phyloP scores from a whole-genome alignment of 2,888 invertebrate species.

The Esperia sulphurella region DNA sequence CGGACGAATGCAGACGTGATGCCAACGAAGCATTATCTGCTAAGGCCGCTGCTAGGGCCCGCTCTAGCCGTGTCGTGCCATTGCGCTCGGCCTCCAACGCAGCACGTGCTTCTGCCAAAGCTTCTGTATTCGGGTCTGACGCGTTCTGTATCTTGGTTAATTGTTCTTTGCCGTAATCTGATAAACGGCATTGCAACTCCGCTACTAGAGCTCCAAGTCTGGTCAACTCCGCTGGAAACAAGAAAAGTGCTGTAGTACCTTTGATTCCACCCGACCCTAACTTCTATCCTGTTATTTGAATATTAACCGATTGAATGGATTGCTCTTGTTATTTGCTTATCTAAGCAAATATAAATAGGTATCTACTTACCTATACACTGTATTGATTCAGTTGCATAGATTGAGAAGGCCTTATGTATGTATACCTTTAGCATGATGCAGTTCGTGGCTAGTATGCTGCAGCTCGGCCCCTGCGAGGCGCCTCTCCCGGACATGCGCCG shows the following conservation, averaged over 20 bases:
- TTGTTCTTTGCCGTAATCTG: constrained; percentile 16
- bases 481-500: constrained; percentile 63
- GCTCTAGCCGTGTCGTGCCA: constrained; percentile 49
- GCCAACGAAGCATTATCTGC: constrained; percentile 57
- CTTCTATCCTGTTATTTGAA: too few species aligned
- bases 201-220: constrained; percentile 44
- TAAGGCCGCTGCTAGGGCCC: constrained; percentile 53
- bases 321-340: too few species aligned
- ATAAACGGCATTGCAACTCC: constrained; percentile 42
- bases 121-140: constrained; percentile 33
- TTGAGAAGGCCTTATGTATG: neutral
- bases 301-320: too few species aligned
- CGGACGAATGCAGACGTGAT: constrained; percentile 36
- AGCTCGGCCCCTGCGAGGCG: constrained; percentile 54
- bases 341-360: too few species aligned
- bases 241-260: too few species aligned
- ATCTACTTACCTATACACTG: too few species aligned
- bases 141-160: constrained; percentile 16
- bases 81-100: constrained; percentile 55
- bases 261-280: too few species aligned
- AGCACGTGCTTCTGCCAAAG: constrained; percentile 42
- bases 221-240: constrained; percentile 52
- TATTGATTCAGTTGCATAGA: too few species aligned
- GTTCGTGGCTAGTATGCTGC: constrained; percentile 47
- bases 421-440: constrained; percentile 52